Percentiles rank a stretch among this genome's conserved stretches.
Conservation (phyloP, 2,113 vertebrate genomes). For the Cepphus grylle region DNA sequence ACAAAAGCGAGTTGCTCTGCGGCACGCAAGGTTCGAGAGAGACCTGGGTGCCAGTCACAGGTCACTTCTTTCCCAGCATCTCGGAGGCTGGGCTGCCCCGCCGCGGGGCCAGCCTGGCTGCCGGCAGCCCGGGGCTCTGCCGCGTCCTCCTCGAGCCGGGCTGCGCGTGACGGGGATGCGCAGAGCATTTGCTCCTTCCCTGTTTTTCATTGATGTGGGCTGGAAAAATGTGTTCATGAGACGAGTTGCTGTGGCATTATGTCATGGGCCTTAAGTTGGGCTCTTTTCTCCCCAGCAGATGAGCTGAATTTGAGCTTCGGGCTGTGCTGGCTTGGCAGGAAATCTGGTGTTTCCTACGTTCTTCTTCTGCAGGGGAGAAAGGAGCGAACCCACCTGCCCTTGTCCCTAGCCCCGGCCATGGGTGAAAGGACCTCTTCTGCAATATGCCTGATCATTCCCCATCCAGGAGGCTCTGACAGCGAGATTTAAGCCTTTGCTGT, state of each 20-base stretch:
- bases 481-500: background rate
- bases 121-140: background rate
- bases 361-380: background rate
- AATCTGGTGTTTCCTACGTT: conserved; percentile 36
- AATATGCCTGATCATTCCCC: background rate
- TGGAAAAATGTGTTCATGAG: conserved; percentile 72
- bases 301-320: conserved; percentile 32
- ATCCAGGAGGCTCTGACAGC: background rate
- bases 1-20: background rate
- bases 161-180: conserved; percentile 29
- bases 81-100: background rate
- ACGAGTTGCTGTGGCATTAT: conserved; percentile 67
- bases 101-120: background rate
- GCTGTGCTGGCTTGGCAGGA: conserved; percentile 45
- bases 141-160: background rate
- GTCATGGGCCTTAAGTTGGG: conserved; percentile 61
- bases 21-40: background rate
- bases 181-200: conserved; percentile 49
- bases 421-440: background rate
- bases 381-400: background rate
- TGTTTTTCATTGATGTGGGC: conserved; percentile 72
- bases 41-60: conserved; percentile 13
- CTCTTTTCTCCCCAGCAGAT: conserved; percentile 57
- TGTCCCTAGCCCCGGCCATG: background rate
- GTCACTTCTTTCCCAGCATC: conserved; percentile 19